These are phyloP conservation scores for Ctenopoma kingsleyae DNA, from an alignment of 2,797 vertebrate species.

Conservation along the genomic window DNA sequence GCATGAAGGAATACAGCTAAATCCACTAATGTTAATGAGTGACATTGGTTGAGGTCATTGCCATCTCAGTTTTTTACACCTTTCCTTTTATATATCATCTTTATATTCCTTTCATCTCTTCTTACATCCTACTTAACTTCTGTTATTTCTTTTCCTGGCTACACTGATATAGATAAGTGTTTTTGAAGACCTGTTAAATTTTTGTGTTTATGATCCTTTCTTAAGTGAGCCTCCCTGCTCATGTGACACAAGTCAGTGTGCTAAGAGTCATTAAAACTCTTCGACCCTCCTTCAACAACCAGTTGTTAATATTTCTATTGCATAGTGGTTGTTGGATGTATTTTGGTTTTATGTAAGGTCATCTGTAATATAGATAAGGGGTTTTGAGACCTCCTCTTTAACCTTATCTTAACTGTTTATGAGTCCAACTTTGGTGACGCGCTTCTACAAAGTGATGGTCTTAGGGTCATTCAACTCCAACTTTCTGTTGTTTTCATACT, in stretches of 20 bases:
- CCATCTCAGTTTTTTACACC: slow-evolving; percentile 55
- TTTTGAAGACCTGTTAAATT: slow-evolving; percentile 62
- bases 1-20: slow-evolving; percentile 28
- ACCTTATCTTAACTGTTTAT: slow-evolving; percentile 72
- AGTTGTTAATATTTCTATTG: slow-evolving; percentile 46
- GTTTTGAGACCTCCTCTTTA: slow-evolving; percentile 63
- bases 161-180: slow-evolving; percentile 69
- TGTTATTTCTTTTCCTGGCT: slow-evolving; percentile 38
- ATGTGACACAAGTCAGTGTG: slow-evolving; percentile 32
- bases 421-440: slow-evolving; percentile 45
- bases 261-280: slow-evolving; percentile 55
- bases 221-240: slow-evolving; percentile 39
- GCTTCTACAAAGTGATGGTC: slow-evolving; percentile 52
- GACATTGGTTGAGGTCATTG: slow-evolving; percentile 65
- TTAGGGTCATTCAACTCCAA: slow-evolving; percentile 71
- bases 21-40: slow-evolving; percentile 64
- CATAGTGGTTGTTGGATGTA: slow-evolving; percentile 23
- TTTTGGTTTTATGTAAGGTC: slow-evolving; percentile 64
- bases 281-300: slow-evolving; percentile 42
- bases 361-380: slow-evolving; percentile 74
- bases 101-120: slow-evolving; percentile 48
- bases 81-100: slow-evolving; percentile 50
- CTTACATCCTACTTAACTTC: slow-evolving; percentile 54
- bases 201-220: slow-evolving; percentile 60
- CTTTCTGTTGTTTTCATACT: slow-evolving; percentile 52